phyloP scores from a whole-genome alignment of 2,888 invertebrate species.

The Pristionchus arcanus region DNA sequence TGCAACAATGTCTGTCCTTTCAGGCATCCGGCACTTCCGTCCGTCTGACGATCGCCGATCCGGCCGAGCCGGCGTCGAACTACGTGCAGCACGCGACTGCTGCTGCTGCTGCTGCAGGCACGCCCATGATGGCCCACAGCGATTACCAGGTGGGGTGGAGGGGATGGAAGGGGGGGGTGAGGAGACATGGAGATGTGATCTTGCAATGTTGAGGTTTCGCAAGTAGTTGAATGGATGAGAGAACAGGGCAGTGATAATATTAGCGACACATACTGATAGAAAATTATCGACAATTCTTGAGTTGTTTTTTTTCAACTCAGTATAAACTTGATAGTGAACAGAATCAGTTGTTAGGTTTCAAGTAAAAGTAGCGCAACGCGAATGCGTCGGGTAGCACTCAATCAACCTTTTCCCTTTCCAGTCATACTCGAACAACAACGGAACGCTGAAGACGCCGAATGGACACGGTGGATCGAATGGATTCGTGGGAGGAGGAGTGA shows the following conservation, averaged over 20 bases:
- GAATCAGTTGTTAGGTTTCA: too few relatives aligned
- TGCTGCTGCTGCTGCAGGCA: conserved; percentile 17
- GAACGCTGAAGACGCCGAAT: conserved; percentile 31
- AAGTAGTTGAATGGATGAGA: too few relatives aligned
- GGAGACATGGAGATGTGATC: background rate
- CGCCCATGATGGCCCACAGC: conserved; percentile 36
- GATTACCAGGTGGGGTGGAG: conserved; percentile 1
- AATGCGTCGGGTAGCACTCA: background rate
- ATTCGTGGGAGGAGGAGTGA: background rate
- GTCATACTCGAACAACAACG: conserved; percentile 30
- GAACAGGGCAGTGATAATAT: too few relatives aligned
- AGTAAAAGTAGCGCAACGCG: background rate
- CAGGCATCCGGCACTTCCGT: conserved; percentile 84
- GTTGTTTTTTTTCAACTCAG: too few relatives aligned
- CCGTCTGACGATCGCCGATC: conserved; percentile 80
- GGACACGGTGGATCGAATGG: background rate
- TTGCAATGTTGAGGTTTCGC: too few relatives aligned
- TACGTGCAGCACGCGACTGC: conserved; percentile 38
- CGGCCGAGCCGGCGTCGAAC: conserved; percentile 65
- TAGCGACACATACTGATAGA: too few relatives aligned
- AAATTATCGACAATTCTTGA: too few relatives aligned
- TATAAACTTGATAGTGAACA: too few relatives aligned
- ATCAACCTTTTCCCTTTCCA: background rate
- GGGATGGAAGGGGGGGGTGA: background rate
- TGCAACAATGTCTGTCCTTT: background rate